Base-by-base conservation (phyloP, 1,140 invertebrate species). In the Ceratosolen fusciceps region DNA sequence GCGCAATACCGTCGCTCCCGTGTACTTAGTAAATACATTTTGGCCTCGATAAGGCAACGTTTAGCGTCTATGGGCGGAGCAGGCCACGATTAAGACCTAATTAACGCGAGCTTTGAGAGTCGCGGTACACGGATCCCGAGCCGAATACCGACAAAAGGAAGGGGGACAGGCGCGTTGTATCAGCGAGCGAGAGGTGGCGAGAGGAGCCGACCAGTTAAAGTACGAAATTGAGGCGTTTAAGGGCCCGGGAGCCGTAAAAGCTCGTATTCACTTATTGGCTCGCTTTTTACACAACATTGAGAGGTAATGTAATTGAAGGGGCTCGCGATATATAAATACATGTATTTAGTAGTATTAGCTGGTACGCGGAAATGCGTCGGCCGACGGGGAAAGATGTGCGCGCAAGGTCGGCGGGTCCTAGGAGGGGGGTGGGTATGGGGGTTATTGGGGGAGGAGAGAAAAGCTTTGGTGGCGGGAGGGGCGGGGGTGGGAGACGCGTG, bases 321-420 rank as follows among this genome's bases (percentile, higher is more conserved):
- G 56, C 26, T 29, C 24, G 29, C 26, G n/a, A n/a, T n/a, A n/a
- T 12, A 26, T 58, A 58, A 58, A 58, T 58, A 58, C 16, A 29
- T 58, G 56, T 58, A 58, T 26, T 58, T 58, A 58, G 56, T 58
- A 58, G 56, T 58, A 58, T 29, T 58, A 8, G 56, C 54, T 21
- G 8, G 8, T 54, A 29, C 24, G 24, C 56, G 24, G 62, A 39
- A 65, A 65, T 7, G 60, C 26, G 26, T 4, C 26, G 29, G 14
- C 31, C 4, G 29, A 10, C 39, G 62, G 1, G 14, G 43, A n/a
- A 43, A n/a, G 9, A 26, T n/a, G n/a, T 3, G 56, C 56, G n/a
- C 49, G 49, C 3, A 52, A 16, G 49, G 21, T 52, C 3, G 3
- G 21, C 10, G 21, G 19, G 14, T 52, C 14, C 9, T 21, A 52